Conservation (phyloP, 2,888 invertebrate species). For the Beris chalybata region DNA sequence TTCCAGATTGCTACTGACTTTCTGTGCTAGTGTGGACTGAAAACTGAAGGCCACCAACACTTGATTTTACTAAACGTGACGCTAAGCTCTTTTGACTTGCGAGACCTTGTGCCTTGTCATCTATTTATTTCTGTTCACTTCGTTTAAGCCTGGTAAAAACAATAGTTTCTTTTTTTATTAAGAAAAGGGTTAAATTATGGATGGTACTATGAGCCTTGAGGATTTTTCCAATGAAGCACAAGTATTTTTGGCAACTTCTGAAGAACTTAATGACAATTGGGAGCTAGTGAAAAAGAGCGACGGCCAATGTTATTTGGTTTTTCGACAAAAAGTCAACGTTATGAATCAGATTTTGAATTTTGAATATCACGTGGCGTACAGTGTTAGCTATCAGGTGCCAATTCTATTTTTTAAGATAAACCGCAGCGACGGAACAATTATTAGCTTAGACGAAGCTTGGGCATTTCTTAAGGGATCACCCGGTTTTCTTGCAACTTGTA, state of each 20-base stretch:
- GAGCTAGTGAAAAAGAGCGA: conserved; percentile 44
- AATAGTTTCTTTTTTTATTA: too few species aligned
- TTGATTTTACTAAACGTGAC: too few species aligned
- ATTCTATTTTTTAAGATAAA: conserved; percentile 65
- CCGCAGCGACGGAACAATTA: conserved; percentile 57
- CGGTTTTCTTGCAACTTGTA: conserved; percentile 12
- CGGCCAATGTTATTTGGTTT: conserved; percentile 54
- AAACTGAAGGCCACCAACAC: too few species aligned
- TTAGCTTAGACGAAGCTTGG: conserved; percentile 63
- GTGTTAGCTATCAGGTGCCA: conserved; percentile 72
- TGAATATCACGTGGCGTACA: conserved; percentile 71
- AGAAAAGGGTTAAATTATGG: background rate
- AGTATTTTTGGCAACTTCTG: conserved; percentile 57
- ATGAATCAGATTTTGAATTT: conserved; percentile 55
- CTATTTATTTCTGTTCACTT: too few species aligned
- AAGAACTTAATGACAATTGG: conserved; percentile 53
- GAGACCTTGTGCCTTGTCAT: too few species aligned
- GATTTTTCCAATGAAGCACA: conserved; percentile 57
- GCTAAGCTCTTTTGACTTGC: too few species aligned
- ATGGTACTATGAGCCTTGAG: conserved; percentile 48
- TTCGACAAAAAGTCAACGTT: conserved; percentile 55
- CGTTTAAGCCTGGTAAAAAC: too few species aligned
- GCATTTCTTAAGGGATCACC: conserved; percentile 51
- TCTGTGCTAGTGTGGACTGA: too few species aligned
- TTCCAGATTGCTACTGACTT: too few species aligned